Conservation (phyloP, 2,797 vertebrate species). For the Luscinia megarhynchos region DNA sequence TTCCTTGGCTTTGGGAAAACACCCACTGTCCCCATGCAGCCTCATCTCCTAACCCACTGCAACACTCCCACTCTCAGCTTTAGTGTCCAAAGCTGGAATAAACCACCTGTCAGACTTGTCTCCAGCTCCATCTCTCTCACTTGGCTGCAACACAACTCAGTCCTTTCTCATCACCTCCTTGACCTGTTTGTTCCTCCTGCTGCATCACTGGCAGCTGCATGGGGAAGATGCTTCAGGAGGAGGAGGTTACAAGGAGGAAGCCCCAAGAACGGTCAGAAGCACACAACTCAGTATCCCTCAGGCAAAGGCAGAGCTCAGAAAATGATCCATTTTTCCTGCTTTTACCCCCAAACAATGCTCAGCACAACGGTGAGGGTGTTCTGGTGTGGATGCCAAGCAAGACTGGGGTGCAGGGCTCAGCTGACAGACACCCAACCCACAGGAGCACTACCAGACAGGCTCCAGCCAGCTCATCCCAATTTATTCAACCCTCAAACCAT, state of each 20-base stretch:
- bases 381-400: neutral
- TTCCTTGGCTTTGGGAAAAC: neutral
- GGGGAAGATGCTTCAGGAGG: neutral
- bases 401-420: neutral
- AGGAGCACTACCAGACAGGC: fast-evolving
- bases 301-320: neutral
- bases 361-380: neutral
- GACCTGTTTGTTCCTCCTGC: fast-evolving
- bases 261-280: fast-evolving
- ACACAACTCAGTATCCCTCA: neutral
- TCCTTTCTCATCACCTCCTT: neutral
- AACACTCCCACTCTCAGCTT: neutral
- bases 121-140: neutral
- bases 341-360: neutral
- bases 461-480: neutral
- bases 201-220: neutral
- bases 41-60: neutral
- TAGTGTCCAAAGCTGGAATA: neutral
- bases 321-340: neutral
- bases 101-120: neutral
- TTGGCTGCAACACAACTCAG: neutral
- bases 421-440: neutral
- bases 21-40: fast-evolving
- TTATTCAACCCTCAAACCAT: neutral
- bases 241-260: neutral